Evolutionary conservation across 2,113 vertebrate genomes (phyloP), one percentile per base, ranked within the genome.

Genomic region (Pangasianodon gigas): DNA sequence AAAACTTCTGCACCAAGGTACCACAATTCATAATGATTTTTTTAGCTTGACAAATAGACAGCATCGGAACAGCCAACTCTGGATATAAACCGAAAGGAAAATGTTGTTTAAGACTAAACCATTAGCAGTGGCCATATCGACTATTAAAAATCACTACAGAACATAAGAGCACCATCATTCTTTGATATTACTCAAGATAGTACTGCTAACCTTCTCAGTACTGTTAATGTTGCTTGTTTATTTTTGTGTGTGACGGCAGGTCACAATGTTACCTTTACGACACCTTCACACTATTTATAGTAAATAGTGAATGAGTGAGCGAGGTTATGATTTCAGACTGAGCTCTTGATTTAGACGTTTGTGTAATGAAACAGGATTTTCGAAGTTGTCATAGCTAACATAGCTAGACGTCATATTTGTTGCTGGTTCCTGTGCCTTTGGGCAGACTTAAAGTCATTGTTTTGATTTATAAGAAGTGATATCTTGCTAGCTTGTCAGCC

Each of bases 391-490:
- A 10, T 24, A 84, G 56, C 5, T 84, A 62, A 41, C 58, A 46
- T 14, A 62, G 21, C 82, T 58, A 58, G 54, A 58, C 19, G 54
- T 83, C 81, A 13, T 58, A 41, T 58, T 58, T 24, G 32, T 83
- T 83, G 18, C 81, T 83, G 56, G 37, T 62, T 41, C 56, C 82
- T 84, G 54, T 60, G 6, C 29, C 79, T 82, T 82, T 81, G 48
- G 29, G 32, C 75, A 79, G 75, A 79, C 11, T 48, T 51, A 18
- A 18, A 32, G 48, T 21, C 48, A 9, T 4, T 81, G 24, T 51
- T 79, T 79, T 51, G 46, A 51, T 51, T 80, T 2, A 29, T n/a
- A n/a, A 48, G 41, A 46, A 46, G 9, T 79, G 75, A 48, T 79
- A 4, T 79, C 21, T 46, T 79, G 44, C 44, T 26, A 79, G 75